phyloP scores from a whole-genome alignment of 2,888 invertebrate genomes.

The Plebejus anna region DNA sequence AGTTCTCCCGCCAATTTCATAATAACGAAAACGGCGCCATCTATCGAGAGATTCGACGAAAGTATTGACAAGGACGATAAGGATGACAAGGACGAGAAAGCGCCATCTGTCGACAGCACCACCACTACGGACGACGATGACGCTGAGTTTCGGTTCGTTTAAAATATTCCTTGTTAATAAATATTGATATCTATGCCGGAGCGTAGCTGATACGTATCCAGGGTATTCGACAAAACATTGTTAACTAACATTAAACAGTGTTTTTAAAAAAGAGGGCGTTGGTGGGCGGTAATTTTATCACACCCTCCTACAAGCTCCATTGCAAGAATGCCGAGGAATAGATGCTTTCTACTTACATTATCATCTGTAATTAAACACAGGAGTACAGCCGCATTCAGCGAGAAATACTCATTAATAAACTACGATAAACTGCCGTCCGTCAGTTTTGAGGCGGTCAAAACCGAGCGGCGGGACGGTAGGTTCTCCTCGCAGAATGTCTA shows the following conservation, averaged over 20 bases:
- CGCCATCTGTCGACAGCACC: slow-evolving; percentile 32
- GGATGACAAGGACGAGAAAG: slow-evolving; percentile 41
- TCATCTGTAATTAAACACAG: slow-evolving; percentile 42
- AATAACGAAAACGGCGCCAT: slow-evolving; percentile 69
- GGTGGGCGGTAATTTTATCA: too few species aligned
- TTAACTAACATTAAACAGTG: too few species aligned
- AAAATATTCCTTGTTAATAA: neutral
- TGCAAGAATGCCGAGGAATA: too few species aligned
- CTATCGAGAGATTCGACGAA: slow-evolving; percentile 51
- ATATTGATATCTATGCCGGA: too few species aligned
- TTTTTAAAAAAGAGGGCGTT: too few species aligned
- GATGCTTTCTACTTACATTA: neutral
- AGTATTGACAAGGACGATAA: slow-evolving; percentile 42
- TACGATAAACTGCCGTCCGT: slow-evolving; percentile 61
- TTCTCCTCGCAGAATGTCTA: slow-evolving; percentile 56
- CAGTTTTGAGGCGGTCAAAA: slow-evolving; percentile 49
- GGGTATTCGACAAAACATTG: too few species aligned
- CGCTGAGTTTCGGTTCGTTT: slow-evolving; percentile 20
- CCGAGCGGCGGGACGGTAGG: slow-evolving; percentile 54
- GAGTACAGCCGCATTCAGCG: slow-evolving; percentile 42
- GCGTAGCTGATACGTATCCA: too few species aligned
- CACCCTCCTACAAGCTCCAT: too few species aligned
- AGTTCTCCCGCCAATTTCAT: slow-evolving; percentile 60
- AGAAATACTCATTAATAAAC: slow-evolving; percentile 67
- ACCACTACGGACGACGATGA: slow-evolving; percentile 26